Evolutionary conservation across 2,113 vertebrate species (phyloP).

Genomic region (Zosterops lateralis): DNA sequence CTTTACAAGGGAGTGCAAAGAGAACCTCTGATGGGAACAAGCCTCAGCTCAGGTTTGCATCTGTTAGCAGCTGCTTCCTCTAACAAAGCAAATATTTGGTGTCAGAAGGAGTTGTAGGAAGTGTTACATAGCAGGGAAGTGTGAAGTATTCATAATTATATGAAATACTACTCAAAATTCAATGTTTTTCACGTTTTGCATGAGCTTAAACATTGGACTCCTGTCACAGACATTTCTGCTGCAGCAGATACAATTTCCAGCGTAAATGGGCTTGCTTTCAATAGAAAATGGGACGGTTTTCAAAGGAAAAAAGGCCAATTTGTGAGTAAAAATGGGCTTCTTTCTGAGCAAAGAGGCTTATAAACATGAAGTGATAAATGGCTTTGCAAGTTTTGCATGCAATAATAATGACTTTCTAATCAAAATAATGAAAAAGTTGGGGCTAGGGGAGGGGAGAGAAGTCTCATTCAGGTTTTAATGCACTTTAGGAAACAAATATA

Average conservation of each 20-base stretch:
- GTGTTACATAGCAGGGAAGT: neutral
- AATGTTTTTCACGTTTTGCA: conserved; percentile 3
- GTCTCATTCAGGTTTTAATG: neutral
- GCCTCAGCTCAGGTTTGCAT: neutral
- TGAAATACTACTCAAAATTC: conserved; percentile 26
- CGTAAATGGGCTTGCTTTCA: conserved; percentile 35
- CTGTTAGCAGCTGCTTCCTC: neutral
- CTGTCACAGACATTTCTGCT: conserved; percentile 44
- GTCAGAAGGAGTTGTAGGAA: conserved; percentile 24
- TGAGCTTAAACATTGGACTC: conserved; percentile 2
- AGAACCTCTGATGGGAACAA: neutral
- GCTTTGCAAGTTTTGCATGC: neutral
- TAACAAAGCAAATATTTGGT: conserved; percentile 41
- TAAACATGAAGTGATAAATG: conserved; percentile 25
- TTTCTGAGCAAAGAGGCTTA: conserved; percentile 3
- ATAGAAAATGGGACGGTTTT: conserved; percentile 31
- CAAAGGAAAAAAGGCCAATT: conserved; percentile 32
- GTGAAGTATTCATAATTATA: conserved; percentile 26
- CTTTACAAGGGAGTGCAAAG: neutral
- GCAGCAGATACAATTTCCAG: conserved; percentile 16
- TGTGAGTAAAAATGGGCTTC: conserved; percentile 4
- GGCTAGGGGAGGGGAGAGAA: neutral
- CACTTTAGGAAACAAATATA: neutral
- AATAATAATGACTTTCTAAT: conserved; percentile 13
- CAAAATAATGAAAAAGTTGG: conserved; percentile 41